These are phyloP conservation scores for Ceramica pisi DNA, from an alignment of 2,888 invertebrate species.

Conservation along the genomic window DNA sequence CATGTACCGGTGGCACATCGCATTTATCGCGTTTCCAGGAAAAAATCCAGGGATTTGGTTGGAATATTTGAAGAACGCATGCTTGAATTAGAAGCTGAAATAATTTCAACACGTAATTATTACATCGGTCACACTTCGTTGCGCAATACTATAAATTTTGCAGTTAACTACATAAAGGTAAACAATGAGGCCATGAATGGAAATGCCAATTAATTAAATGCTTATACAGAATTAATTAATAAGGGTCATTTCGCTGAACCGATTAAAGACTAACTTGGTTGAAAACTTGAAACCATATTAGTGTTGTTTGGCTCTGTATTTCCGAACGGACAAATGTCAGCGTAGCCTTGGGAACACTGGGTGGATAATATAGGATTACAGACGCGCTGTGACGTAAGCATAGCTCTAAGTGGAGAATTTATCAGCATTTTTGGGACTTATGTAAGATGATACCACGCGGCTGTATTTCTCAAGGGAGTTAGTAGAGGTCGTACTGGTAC, in stretches of 20 bases:
- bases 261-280: slow-evolving; percentile 23
- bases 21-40: no score
- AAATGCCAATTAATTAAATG: slow-evolving; percentile 33
- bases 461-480: background rate
- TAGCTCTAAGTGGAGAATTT: slow-evolving; percentile 25
- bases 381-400: slow-evolving; percentile 38
- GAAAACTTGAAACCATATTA: slow-evolving; percentile 37
- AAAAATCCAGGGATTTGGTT: no score
- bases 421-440: slow-evolving; percentile 29
- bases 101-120: slow-evolving; percentile 30
- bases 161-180: slow-evolving; percentile 33
- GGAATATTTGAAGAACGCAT: slow-evolving; percentile 34
- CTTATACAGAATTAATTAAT: slow-evolving; percentile 24
- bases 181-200: slow-evolving; percentile 42
- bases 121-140: slow-evolving; percentile 40
- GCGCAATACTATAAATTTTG: slow-evolving; percentile 33
- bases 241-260: slow-evolving; percentile 16
- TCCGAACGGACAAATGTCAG: slow-evolving; percentile 39
- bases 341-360: slow-evolving; percentile 36
- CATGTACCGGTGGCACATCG: no score
- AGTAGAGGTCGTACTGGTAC: background rate
- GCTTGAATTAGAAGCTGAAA: slow-evolving; percentile 40
- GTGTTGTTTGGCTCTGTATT: slow-evolving; percentile 12
- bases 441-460: slow-evolving; percentile 28
- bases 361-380: slow-evolving; percentile 47